A percentile compares a stretch with the other conserved stretches of the same genome.
These are phyloP conservation scores for Busseola fusca DNA, from an alignment of 2,888 invertebrate genomes.

Conservation along the genomic window DNA sequence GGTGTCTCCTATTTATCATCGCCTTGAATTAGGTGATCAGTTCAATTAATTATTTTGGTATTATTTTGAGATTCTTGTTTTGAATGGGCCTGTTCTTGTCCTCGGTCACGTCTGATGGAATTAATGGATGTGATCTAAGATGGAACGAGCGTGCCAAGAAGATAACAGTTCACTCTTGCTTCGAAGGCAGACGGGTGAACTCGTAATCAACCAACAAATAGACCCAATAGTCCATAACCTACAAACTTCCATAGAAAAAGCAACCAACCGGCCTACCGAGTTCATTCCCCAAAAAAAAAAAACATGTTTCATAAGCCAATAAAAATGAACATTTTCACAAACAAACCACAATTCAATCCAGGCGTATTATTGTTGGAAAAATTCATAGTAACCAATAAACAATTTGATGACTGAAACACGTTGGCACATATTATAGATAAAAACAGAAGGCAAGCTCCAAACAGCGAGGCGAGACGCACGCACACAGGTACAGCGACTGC, in stretches of 20 bases:
- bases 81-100: no score
- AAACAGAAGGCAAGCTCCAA: not conserved
- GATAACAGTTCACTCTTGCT: no score
- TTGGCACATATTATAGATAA: not conserved
- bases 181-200: no score
- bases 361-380: constrained; percentile 45
- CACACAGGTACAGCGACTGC: not conserved
- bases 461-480: not conserved
- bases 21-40: no score
- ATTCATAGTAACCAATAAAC: constrained; percentile 61
- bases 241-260: not conserved
- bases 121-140: no score
- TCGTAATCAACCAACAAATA: not conserved
- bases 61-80: no score
- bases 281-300: constrained; percentile 23
- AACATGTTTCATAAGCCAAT: constrained; percentile 26
- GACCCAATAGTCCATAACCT: no score
- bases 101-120: no score
- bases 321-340: constrained; percentile 35
- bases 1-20: no score
- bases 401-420: constrained; percentile 43
- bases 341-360: constrained; percentile 43
- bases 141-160: no score
- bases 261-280: not conserved
- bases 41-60: no score